Evolutionary conservation across 2,888 invertebrate species (phyloP).

Genomic region (Dicyrtomina minuta): DNA sequence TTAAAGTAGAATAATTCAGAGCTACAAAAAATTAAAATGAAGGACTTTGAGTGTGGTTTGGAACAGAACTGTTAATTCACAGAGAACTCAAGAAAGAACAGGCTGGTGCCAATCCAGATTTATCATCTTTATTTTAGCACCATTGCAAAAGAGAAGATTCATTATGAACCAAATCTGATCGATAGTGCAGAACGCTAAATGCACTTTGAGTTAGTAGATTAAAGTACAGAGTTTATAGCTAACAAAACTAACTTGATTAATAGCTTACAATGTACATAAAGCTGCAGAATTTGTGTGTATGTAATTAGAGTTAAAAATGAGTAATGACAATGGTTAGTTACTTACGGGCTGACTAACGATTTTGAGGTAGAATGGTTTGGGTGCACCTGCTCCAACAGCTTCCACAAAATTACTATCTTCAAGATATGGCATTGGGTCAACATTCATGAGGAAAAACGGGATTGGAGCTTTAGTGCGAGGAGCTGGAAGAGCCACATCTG

Average conservation of each 20-base stretch:
- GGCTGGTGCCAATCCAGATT: conserved; percentile 22
- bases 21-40: too few species aligned
- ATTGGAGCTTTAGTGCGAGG: conserved; percentile 38
- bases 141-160: conserved; percentile 23
- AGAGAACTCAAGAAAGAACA: conserved; percentile 21
- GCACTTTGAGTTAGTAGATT: too few species aligned
- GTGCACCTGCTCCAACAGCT: conserved; percentile 32
- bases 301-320: background rate
- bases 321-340: background rate
- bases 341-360: conserved; percentile 12
- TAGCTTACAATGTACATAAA: too few species aligned
- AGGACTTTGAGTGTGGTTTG: conserved; percentile 2
- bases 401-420: conserved; percentile 43
- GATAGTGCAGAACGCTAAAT: conserved; percentile 14
- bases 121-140: conserved; percentile 17
- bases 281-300: too few species aligned
- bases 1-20: background rate
- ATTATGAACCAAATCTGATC: conserved; percentile 22
- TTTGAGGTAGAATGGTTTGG: conserved; percentile 7
- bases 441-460: conserved; percentile 43
- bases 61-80: conserved; percentile 24
- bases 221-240: too few species aligned
- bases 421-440: conserved; percentile 34
- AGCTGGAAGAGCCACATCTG: conserved; percentile 37
- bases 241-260: background rate